Evolutionary conservation across 2,888 invertebrate genomes (phyloP).

Genomic region (Drosophila cognata): DNA sequence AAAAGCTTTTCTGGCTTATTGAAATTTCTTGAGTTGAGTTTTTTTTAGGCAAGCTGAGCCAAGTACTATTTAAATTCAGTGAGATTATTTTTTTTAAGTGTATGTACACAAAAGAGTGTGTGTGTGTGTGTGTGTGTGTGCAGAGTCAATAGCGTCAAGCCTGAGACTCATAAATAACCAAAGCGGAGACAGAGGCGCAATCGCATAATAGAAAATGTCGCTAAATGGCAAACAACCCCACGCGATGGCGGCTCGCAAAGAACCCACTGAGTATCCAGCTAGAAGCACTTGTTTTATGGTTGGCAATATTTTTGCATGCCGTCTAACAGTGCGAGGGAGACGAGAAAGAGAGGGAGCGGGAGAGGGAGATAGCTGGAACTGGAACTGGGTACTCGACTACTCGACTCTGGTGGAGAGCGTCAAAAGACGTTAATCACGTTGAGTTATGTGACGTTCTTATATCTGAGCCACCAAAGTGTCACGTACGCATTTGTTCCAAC

Average conservation of each 20-base stretch:
- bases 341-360: background rate
- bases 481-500: slow-evolving; percentile 81
- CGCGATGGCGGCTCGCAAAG: slow-evolving; percentile 22
- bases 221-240: slow-evolving; percentile 66
- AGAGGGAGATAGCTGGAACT: background rate
- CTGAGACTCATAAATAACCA: slow-evolving; percentile 38
- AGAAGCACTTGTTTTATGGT: slow-evolving; percentile 71
- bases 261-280: slow-evolving; percentile 33
- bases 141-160: slow-evolving; percentile 27
- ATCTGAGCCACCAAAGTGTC: slow-evolving; percentile 82
- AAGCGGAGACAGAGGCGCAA: slow-evolving; percentile 51
- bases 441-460: slow-evolving; percentile 85
- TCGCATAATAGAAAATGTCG: slow-evolving; percentile 67
- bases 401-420: slow-evolving; percentile 52
- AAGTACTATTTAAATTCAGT: background rate
- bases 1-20: background rate
- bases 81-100: background rate
- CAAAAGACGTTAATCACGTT: slow-evolving; percentile 85
- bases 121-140: background rate
- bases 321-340: slow-evolving; percentile 6
- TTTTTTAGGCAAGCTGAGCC: rapidly evolving
- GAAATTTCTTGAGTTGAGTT: background rate
- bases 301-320: slow-evolving; percentile 78
- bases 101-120: background rate
- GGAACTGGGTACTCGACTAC: background rate